Evolutionary conservation across 2,113 vertebrate species (phyloP).

Genomic region (Arizona elegans): DNA sequence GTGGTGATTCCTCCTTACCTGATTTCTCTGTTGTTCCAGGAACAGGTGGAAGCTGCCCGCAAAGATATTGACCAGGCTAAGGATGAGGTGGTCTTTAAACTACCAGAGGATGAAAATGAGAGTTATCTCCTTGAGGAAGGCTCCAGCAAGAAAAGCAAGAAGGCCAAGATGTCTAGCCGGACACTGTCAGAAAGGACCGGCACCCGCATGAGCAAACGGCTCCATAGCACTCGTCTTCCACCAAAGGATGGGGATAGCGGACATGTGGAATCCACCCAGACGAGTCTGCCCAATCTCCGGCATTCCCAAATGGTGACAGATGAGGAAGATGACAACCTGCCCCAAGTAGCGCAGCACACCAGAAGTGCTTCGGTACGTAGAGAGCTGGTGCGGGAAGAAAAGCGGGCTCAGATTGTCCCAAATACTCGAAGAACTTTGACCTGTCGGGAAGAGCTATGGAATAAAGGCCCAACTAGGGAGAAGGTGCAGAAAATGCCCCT

Average conservation of each 20-base stretch:
- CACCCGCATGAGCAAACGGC: conserved; percentile 82
- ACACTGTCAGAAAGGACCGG: conserved; percentile 68
- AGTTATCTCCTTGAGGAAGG: conserved; percentile 54
- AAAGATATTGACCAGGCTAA: conserved; percentile 91
- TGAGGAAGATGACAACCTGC: conserved; percentile 5
- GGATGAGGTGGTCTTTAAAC: conserved; percentile 81
- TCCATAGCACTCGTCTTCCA: conserved; percentile 66
- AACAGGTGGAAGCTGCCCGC: conserved; percentile 90
- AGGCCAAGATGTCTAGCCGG: conserved; percentile 59
- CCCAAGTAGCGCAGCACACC: conserved; percentile 24
- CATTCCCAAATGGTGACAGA: neutral
- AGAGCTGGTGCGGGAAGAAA: neutral
- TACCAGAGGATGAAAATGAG: conserved; percentile 76
- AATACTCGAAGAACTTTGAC: neutral
- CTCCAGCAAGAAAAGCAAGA: conserved; percentile 51
- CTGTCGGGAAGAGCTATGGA: neutral
- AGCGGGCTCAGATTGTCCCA: neutral
- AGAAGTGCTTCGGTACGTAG: conserved; percentile 13
- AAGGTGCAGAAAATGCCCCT: neutral
- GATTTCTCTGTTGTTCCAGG: conserved; percentile 61
- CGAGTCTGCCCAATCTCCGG: neutral
- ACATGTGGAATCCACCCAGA: neutral
- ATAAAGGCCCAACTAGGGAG: neutral
- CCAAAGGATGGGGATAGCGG: neutral
- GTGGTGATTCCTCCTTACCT: neutral